Base-by-base conservation (phyloP, 2,888 invertebrate species). In the Drosophila glabriapex region DNA sequence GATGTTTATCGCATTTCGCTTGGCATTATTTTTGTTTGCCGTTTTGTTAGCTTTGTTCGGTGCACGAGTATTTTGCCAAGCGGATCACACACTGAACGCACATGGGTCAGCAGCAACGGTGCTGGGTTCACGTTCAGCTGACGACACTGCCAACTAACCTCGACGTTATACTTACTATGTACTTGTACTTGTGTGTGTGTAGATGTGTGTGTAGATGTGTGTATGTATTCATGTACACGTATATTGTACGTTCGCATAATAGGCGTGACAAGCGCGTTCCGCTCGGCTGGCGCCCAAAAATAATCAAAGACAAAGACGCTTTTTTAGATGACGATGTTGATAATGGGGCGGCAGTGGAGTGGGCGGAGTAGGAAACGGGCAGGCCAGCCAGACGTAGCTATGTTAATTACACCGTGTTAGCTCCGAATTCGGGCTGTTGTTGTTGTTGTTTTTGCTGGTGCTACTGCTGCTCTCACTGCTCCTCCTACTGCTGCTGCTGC, bases 251-350 rank as follows among this genome's bases (percentile, higher is more conserved):
- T 72, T 33, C 61, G 52, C 73, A 88, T 90, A 91, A 91, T 89
- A 90, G 90, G 91, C 90, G 90, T 90, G 90, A 89, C 91, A 89
- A 78, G 90, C 89, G 89, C 80, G 90, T 81, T 90, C 78, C 90
- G 90, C 89, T 90, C 64, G 70, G 91, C 79, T 90, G 91, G 75
- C 83, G 76, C 81, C 85, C 66, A 88, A 89, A 82, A 89, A 90
- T 88, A 88, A 90, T 89, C 87, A 89, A 89, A 89, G 88, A 88
- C 90, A 88, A 86, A 76, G 86, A 80, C 83, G 83, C 77, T 73
- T 61, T 55, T 73, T 66, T 81, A 81, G 87, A 89, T 86, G 86
- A 84, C 81, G 77, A 81, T 73, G 80, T 73, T 82, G 82, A 78
- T 85, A 77, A 75, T 71, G 65, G 59, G 65, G 64, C 56, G 78